phyloP scores from a whole-genome alignment of 2,113 vertebrate species.

The Hyperoodon ampullatus region DNA sequence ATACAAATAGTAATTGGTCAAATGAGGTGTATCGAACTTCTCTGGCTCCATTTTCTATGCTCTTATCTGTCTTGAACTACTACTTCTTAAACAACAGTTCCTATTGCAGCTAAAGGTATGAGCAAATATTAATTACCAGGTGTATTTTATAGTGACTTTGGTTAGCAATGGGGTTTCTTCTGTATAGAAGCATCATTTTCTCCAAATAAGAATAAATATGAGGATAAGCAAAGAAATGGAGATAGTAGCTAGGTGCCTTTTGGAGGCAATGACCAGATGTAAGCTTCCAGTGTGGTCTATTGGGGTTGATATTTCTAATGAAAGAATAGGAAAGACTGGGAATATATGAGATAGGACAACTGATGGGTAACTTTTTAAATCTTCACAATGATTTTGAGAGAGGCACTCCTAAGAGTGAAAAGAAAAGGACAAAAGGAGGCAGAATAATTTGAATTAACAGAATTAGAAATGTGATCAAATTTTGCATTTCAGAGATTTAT shows the following conservation, averaged over 20 bases:
- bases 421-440: background rate
- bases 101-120: background rate
- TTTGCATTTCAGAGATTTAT: background rate
- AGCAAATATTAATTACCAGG: background rate
- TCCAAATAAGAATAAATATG: background rate
- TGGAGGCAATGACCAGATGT: background rate
- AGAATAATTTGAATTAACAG: background rate
- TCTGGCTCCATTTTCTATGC: fast-evolving
- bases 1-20: background rate
- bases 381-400: background rate
- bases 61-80: background rate
- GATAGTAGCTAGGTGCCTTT: background rate
- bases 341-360: background rate
- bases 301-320: background rate
- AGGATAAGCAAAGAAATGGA: background rate
- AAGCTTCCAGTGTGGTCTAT: background rate
- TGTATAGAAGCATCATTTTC: background rate
- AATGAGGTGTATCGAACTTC: background rate
- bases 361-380: background rate
- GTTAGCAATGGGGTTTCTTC: background rate
- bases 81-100: background rate
- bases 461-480: constrained; percentile 33
- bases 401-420: background rate
- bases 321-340: background rate
- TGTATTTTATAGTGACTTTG: background rate